phyloP scores from a whole-genome alignment of 2,113 vertebrate genomes.

The Malurus elegans region DNA sequence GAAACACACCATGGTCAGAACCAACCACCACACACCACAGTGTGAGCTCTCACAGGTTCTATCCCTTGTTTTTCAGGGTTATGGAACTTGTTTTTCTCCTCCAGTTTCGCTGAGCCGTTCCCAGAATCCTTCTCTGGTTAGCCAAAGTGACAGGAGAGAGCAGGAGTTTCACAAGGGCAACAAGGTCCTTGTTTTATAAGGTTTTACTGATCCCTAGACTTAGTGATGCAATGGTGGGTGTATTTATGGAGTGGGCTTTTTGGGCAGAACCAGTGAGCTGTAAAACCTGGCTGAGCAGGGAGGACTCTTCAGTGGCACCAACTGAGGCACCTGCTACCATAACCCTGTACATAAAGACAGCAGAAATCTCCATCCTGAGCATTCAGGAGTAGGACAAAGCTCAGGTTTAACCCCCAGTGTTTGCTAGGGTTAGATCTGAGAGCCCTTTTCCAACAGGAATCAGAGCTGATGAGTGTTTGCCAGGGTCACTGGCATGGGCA shows the following conservation, averaged over 20 bases:
- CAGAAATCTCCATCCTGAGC: neutral
- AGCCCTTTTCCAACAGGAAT: neutral
- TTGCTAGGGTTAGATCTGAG: neutral
- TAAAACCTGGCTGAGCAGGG: neutral
- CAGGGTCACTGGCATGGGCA: neutral
- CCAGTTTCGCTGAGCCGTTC: too few relatives aligned
- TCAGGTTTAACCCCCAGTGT: neutral
- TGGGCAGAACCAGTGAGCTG: neutral
- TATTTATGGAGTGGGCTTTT: neutral
- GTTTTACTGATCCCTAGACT: too few relatives aligned
- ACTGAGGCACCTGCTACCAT: rapidly evolving
- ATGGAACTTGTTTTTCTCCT: too few relatives aligned
- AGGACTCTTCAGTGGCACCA: neutral
- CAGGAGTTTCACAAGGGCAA: too few relatives aligned
- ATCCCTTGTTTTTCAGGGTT: too few relatives aligned
- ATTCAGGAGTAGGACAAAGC: neutral
- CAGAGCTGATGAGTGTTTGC: neutral
- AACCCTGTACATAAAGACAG: rapidly evolving
- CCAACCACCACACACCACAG: too few relatives aligned
- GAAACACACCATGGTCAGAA: too few relatives aligned
- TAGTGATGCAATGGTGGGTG: neutral
- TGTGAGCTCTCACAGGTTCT: too few relatives aligned
- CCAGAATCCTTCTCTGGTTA: too few relatives aligned
- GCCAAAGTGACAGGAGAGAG: too few relatives aligned
- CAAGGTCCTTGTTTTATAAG: too few relatives aligned